Evolutionary conservation across 2,113 vertebrate genomes (phyloP), one percentile per base, ranked within the genome.

Genomic region (Urocolius indicus): DNA sequence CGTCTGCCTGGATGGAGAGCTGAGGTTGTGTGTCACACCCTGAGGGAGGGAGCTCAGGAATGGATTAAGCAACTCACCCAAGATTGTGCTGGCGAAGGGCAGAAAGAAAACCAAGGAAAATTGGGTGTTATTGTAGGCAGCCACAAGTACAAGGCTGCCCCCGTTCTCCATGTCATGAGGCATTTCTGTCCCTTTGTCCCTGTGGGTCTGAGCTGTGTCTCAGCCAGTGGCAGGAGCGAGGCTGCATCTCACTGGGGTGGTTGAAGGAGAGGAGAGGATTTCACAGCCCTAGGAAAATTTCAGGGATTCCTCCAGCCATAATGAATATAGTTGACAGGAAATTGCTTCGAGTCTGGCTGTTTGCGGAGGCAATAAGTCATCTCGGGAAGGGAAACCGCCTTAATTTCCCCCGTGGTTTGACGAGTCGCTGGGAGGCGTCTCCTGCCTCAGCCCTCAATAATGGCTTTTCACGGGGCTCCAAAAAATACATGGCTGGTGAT

Each of bases 341-440:
- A 97, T 96, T 96, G 96, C 92, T 93, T 92, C 95, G 86, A 91
- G 67, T 87, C 95, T 92, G 90, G 94, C 95, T 27, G 74, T 97
- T 96, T 95, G 95, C 59, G 38, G 93, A 97, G 91, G 93, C 94
- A 95, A 92, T 96, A 97, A 97, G 91, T 94, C 93, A 90, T 96
- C 94, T 92, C 76, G 3, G 88, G 52, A 58, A 94, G 94, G 89
- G 94, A 96, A 97, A 76, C 96, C 48, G 61, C 85, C 83, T 97
- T 97, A 96, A 96, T 97, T 96, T 97, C 95, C 96, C 93, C 46
- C 9, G 95, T 96, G 97, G 95, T 88, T 97, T 94, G 96, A 90
- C 29, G 43, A 94, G 85, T 90, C 32, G 34, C 80, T 74, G 91
- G 78, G 94, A 94, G 84, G 84, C 74, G 9, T 88, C 94, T 95